Evolutionary conservation across 2,888 invertebrate genomes (phyloP), one percentile per base, ranked within the genome.

Genomic region (Thysanoteuthis rhombus): DNA sequence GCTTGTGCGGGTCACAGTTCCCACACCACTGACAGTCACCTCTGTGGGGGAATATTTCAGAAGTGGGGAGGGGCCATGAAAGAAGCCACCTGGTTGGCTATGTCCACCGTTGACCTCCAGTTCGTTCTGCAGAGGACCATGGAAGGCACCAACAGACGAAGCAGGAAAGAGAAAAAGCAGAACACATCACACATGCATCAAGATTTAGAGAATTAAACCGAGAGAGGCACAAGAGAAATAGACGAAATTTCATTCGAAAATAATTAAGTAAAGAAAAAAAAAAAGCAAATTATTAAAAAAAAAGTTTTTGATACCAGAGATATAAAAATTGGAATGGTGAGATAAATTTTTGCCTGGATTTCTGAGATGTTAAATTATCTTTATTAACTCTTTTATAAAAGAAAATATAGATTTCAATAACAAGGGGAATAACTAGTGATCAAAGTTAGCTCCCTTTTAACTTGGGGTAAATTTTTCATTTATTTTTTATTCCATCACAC

Each of bases 51-150:
- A 92, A 42, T 92, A 92, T 92, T 92, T 92, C 42, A 92, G 92
- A n/a, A 92, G 92, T 92, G 92, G 92, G 42, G 92, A 92, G 92
- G 92, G 92, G 45, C 92, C 92, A 92, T 92, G 92, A 92, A 45
- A 92, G 32, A 92, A 92, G 92, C 42, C 92, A 92, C 92, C 92
- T n/a, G 40, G 42, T 45, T 92, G 92, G 92, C 16, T 92, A 42
- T 40, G 92, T 92, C 92, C 92, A 40, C n/a, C 45, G 92, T 42
- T 40, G 92, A 42, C 42, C 42, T 92, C 92, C 92, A 92, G 92
- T 36, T 92, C 92, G 45, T 42, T 92, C 92, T 92, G 92, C 91
- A 25, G 91, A 32, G 91, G 91, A 91, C 91, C 91, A 25, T 32
- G 42, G 40, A 40, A 40, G 91, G 42, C n/a, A 45, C 92, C 40